phyloP scores from a whole-genome alignment of 2,888 invertebrate species.

The Diarsia mendica region DNA sequence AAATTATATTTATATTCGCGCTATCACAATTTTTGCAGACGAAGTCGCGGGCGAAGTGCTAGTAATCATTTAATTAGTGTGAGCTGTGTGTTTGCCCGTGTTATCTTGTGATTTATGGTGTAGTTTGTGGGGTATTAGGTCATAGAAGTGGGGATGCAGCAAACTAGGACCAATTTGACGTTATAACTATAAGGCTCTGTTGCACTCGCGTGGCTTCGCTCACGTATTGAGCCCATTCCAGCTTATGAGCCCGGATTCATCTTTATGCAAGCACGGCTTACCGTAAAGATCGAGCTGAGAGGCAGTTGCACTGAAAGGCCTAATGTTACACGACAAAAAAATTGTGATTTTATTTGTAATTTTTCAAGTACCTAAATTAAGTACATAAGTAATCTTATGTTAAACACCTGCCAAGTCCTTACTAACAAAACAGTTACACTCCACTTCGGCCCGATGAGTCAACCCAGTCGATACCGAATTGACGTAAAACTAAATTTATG shows the following conservation, averaged over 20 bases:
- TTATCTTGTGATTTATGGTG: neutral
- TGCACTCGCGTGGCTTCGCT: neutral
- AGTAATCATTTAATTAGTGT: neutral
- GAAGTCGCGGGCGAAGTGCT: too few species aligned
- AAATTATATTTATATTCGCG: too few species aligned
- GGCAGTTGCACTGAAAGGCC: too few species aligned
- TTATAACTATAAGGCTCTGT: neutral
- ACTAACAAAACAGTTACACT: slow-evolving; percentile 1
- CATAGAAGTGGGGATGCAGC: neutral
- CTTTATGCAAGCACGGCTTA: too few species aligned
- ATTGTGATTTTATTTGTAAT: too few species aligned
- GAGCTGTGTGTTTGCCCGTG: neutral
- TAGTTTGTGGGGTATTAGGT: neutral
- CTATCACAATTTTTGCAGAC: too few species aligned
- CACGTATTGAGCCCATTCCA: too few species aligned
- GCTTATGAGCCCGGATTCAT: too few species aligned
- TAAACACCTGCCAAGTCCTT: neutral
- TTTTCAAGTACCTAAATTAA: neutral
- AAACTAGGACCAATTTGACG: neutral
- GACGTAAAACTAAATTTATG: slow-evolving; percentile 25
- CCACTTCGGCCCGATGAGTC: slow-evolving; percentile 12
- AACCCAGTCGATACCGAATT: slow-evolving; percentile 1
- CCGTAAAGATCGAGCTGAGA: too few species aligned
- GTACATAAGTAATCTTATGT: neutral
- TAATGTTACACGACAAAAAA: too few species aligned